A percentile compares a stretch with the other conserved stretches of the same genome.
These are phyloP conservation scores for Pygoscelis antarcticus DNA, from an alignment of 2,113 vertebrate species.

Conservation along the genomic window DNA sequence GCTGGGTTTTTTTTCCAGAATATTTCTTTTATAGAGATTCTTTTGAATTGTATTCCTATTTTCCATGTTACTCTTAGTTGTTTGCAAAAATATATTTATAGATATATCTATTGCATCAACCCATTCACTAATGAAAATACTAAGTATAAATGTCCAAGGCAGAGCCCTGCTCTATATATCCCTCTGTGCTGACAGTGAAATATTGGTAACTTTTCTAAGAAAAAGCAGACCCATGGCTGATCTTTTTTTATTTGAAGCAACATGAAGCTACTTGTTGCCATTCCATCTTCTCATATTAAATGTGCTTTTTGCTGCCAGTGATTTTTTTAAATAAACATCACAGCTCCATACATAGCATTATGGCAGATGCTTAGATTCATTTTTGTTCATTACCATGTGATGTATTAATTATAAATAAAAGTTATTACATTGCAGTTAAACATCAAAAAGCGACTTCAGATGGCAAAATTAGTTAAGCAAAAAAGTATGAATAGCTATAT, in stretches of 20 bases:
- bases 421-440: background rate
- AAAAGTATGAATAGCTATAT: background rate
- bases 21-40: background rate
- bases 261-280: background rate
- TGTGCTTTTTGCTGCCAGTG: background rate
- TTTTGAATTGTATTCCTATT: background rate
- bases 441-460: background rate
- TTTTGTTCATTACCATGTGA: background rate
- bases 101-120: background rate
- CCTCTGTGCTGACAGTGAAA: background rate
- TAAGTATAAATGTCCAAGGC: background rate
- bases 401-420: background rate
- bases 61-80: background rate
- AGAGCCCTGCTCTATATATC: background rate
- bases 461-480: background rate
- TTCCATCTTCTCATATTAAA: background rate
- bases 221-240: background rate
- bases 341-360: background rate
- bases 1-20: background rate
- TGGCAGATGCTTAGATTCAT: background rate
- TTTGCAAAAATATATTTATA: background rate
- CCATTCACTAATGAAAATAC: background rate
- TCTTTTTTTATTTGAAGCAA: background rate
- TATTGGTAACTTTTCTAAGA: background rate
- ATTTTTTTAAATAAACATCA: background rate